Conservation (phyloP, 2,113 vertebrate genomes). For the Hydrochoerus hydrochaeris region DNA sequence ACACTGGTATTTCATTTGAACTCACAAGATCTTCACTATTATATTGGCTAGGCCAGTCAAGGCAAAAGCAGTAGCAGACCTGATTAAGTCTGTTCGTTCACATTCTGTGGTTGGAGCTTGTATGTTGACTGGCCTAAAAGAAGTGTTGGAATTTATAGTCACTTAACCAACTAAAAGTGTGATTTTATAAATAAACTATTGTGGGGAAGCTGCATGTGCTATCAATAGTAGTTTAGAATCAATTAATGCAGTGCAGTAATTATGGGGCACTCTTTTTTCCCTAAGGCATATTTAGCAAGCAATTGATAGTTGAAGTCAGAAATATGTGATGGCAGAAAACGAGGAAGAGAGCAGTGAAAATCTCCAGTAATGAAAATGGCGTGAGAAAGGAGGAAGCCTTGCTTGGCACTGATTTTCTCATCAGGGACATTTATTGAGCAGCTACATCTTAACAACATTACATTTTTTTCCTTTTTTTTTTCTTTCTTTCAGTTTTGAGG, state of each 20-base stretch:
- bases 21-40: neutral
- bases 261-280: conserved; percentile 20
- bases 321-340: neutral
- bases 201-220: conserved; percentile 36
- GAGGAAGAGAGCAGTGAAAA: neutral
- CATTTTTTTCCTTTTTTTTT: neutral
- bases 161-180: conserved; percentile 70
- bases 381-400: neutral
- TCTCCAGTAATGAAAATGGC: neutral
- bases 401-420: neutral
- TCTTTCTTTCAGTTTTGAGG: neutral
- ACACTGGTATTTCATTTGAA: neutral
- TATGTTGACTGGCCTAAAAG: neutral
- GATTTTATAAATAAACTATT: conserved; percentile 78
- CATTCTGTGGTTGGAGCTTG: neutral
- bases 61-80: neutral
- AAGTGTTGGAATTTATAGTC: neutral
- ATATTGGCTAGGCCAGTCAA: neutral
- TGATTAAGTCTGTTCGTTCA: neutral
- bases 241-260: conserved; percentile 15
- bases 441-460: conserved; percentile 25
- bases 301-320: conserved; percentile 61
- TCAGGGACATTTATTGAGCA: conserved; percentile 56
- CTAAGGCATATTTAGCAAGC: neutral
- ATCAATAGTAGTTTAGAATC: conserved; percentile 43